Evolutionary conservation across 2,797 vertebrate species (phyloP).

Genomic region (Poecilia velifera): DNA sequence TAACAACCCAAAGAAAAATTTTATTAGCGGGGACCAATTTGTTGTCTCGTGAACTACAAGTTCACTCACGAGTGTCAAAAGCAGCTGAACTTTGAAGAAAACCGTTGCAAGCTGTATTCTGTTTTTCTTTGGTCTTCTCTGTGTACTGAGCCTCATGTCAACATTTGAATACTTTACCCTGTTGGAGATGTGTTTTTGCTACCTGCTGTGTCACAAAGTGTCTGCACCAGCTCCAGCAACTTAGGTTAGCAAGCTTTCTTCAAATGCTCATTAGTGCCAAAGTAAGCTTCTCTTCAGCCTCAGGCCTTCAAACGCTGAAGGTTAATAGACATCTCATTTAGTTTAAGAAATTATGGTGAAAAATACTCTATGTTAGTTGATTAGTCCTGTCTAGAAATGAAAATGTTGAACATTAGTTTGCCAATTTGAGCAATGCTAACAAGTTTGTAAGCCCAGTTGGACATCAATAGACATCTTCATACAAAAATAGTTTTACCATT

Average conservation of each 20-base stretch:
- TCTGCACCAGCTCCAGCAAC: conserved; percentile 20
- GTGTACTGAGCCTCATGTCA: background rate
- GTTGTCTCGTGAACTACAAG: conserved; percentile 78
- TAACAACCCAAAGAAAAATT: conserved; percentile 67
- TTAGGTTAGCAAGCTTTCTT: conserved; percentile 40
- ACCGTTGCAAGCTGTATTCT: conserved; percentile 9
- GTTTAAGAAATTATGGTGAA: background rate
- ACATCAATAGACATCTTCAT: background rate
- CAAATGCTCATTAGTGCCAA: conserved; percentile 33
- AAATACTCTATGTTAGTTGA: background rate
- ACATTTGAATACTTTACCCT: conserved; percentile 1
- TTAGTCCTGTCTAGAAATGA: background rate
- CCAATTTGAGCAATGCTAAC: background rate
- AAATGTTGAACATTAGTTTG: background rate
- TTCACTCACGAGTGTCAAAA: conserved; percentile 71
- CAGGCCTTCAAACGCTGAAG: background rate
- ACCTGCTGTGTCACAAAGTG: conserved; percentile 5
- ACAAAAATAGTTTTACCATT: background rate
- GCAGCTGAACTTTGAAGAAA: conserved; percentile 45
- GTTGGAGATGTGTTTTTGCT: conserved; percentile 15
- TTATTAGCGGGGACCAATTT: conserved; percentile 80
- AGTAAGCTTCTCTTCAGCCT: conserved; percentile 53
- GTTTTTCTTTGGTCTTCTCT: background rate
- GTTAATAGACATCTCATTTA: background rate
- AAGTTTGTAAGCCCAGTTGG: background rate